These are phyloP conservation scores for Xiphorhynchus elegans DNA, from an alignment of 2,113 vertebrate species.

Conservation along the genomic window DNA sequence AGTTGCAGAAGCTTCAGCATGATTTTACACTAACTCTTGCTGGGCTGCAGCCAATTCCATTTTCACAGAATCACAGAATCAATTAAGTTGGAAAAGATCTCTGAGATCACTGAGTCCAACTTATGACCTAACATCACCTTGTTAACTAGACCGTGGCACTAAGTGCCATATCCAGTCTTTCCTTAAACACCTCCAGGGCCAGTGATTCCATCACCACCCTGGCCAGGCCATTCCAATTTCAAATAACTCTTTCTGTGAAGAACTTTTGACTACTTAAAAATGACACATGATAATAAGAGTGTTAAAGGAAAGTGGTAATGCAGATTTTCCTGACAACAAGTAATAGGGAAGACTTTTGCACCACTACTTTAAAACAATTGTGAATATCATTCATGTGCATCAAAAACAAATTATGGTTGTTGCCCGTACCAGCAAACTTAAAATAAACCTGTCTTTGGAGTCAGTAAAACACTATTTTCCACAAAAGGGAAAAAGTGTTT, in stretches of 20 bases:
- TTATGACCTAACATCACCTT: no score
- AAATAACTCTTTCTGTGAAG: no score
- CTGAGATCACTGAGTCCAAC: no score
- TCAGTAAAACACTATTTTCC: neutral
- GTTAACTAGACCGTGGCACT: no score
- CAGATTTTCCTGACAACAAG: conserved; percentile 1
- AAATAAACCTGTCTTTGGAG: neutral
- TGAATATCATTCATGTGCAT: neutral
- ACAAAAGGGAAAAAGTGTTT: neutral
- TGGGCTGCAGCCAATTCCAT: neutral
- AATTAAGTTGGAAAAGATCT: no score
- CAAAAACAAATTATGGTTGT: neutral
- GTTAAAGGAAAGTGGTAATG: neutral
- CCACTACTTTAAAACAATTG: neutral
- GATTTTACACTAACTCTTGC: neutral
- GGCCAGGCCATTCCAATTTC: no score
- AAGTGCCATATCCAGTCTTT: no score
- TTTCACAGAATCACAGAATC: neutral
- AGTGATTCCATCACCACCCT: no score
- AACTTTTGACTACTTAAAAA: neutral
- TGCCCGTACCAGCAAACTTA: neutral
- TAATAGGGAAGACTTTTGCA: conserved; percentile 1
- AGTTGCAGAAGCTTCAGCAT: neutral
- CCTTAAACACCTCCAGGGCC: no score
- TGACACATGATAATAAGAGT: neutral